Base-by-base conservation (phyloP, 2,797 vertebrate species). In the Chanos chanos region DNA sequence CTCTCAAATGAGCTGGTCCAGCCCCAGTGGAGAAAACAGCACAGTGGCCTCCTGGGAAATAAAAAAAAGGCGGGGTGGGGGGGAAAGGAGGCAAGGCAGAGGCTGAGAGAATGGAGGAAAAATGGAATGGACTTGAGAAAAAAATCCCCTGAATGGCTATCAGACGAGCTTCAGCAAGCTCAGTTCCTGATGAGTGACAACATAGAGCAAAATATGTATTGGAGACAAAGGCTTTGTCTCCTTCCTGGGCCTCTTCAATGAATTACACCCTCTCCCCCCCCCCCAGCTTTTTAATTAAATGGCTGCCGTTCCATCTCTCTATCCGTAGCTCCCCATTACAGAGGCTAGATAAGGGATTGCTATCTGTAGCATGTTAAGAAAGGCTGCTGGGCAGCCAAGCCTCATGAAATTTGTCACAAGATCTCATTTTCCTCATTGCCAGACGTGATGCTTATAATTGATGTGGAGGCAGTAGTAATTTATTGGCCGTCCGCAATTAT, bases 201-300 rank as follows among this genome's bases (percentile, higher is more conserved):
- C 80, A 80, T 74, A 80, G 77, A 83, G 77, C 76, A 87, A 89
- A 91, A 90, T 89, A 89, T 89, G 87, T 90, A 89, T 88, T 77
- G 81, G 72, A 89, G 85, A 90, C 88, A 90, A 90, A 90, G 87
- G 75, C 87, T 88, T 89, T 89, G 87, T 91, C 89, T 89, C 84
- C 84, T 89, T 89, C 81, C 83, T 85, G 83, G 83, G 86, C 87
- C 83, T 87, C 86, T 88, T 87, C 87, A 86, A 87, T 89, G 89
- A 89, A 91, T 90, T 89, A 89, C 85, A 87, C 87, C 79, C 77
- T 57, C 70, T 76, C 69, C 61, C 75, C 81, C 76, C 75, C 76
- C 52, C 72, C 70, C 65, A 71, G 82, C 66, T 90, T 92, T 93
- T 93, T 95, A 94, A 94, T 94, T 94, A 94, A 95, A 94, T 94